phyloP scores from a whole-genome alignment of 2,797 vertebrate species.

The Scolopax rusticola region DNA sequence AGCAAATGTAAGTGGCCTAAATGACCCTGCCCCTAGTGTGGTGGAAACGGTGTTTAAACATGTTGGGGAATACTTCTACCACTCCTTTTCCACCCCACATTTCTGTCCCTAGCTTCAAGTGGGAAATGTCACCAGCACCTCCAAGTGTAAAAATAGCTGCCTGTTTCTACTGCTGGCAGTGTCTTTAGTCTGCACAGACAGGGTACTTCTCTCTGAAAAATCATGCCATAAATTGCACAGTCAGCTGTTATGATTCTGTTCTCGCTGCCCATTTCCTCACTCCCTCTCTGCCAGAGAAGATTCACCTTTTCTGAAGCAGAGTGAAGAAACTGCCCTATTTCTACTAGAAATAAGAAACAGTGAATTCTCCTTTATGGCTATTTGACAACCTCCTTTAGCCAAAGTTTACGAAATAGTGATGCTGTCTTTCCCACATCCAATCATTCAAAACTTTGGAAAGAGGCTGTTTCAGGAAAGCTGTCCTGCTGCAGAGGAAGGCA shows the following conservation, averaged over 20 bases:
- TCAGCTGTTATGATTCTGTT: slow-evolving; percentile 27
- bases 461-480: background rate
- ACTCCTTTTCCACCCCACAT: background rate
- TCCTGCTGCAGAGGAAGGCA: rapidly evolving
- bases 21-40: background rate
- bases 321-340: background rate
- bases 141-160: background rate
- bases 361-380: background rate
- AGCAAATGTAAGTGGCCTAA: background rate
- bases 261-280: background rate
- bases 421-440: background rate
- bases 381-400: background rate
- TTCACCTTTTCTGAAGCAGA: background rate
- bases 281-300: background rate
- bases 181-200: slow-evolving; percentile 5
- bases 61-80: background rate
- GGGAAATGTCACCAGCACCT: slow-evolving; percentile 9
- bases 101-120: background rate
- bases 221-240: slow-evolving; percentile 5
- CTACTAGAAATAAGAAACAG: background rate
- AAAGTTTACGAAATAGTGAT: background rate
- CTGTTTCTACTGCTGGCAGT: background rate
- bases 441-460: background rate
- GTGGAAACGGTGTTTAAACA: background rate
- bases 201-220: slow-evolving; percentile 39